Evolutionary conservation across 2,113 vertebrate genomes (phyloP).

Genomic region (Rhinopomastus cyanomelas): DNA sequence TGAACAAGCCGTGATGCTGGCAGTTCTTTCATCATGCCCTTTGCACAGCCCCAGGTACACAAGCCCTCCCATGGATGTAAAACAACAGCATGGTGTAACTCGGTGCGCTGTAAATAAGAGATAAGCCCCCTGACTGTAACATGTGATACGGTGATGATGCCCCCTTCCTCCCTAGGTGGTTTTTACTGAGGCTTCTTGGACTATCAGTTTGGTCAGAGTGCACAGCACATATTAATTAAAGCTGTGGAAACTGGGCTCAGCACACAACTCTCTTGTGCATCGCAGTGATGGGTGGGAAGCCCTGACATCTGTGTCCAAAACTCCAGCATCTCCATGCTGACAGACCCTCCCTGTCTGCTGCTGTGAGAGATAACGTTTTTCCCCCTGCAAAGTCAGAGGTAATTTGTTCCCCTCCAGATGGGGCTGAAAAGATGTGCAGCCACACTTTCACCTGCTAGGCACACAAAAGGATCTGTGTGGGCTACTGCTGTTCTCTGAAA

Average conservation of each 20-base stretch:
- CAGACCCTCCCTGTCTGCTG: conserved; percentile 21
- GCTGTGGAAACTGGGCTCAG: background rate
- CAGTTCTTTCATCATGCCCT: background rate
- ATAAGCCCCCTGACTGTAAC: conserved; percentile 25
- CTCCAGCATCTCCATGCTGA: background rate
- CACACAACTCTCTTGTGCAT: background rate
- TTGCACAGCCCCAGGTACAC: background rate
- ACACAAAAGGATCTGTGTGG: accelerated
- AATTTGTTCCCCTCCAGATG: conserved; percentile 39
- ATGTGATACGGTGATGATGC: conserved; percentile 30
- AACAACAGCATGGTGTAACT: background rate
- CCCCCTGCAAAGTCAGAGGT: conserved; percentile 18
- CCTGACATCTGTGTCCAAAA: background rate
- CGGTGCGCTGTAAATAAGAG: background rate
- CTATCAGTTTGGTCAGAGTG: conserved; percentile 50
- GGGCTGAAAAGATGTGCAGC: background rate
- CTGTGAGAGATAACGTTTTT: background rate
- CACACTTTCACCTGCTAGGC: background rate
- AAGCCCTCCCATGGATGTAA: background rate
- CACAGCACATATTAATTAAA: conserved; percentile 58
- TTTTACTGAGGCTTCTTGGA: conserved; percentile 51
- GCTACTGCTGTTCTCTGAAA: background rate
- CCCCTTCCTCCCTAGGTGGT: conserved; percentile 22
- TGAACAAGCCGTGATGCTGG: background rate
- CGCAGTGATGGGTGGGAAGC: background rate